Evolutionary conservation across 2,797 vertebrate species (phyloP), one percentile per base, ranked within the genome.

Genomic region (Enteromius trimaculatus): DNA sequence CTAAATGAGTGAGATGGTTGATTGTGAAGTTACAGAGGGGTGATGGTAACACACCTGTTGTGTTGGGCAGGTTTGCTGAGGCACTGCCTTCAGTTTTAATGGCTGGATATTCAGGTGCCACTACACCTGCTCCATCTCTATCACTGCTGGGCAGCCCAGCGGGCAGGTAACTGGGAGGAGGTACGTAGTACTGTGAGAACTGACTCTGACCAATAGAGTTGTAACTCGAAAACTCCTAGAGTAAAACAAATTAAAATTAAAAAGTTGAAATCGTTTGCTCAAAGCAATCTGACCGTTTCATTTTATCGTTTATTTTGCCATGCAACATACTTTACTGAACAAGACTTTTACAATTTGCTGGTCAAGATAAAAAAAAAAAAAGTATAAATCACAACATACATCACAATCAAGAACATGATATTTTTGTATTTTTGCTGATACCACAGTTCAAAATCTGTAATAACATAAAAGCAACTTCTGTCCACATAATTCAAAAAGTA

Each of bases 191-290:
- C 70, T 95, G 93, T 86, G 97, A 95, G 92, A 97, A 98, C 90
- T 97, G 97, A 88, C 88, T 95, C 89, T 97, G 97, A n/a, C 96
- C 96, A 89, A 99, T 93, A 78, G 98, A 95, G 5, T 94, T 97
- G 88, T 98, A 99, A 4, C 94, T 96, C 79, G 95, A 95, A 83
- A 97, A 98, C 0, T 99, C 98, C 98, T 62, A 5, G 4, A 62
- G 6, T 62, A 29, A 62, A 62, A 62, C 26, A 62, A 62, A 62
- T 62, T 7, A 62, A 16, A 14, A 62, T 62, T 62, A 62, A 62
- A 13, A 29, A 62, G 13, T 29, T 16, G 6, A 29, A 62, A 29
- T 29, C 0, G 70, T 72, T 72, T 72, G 44, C 3, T 51, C 44
- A 49, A 49, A 71, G 69, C 69, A 49, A 29, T 49, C 26, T 19